Evolutionary conservation across 53 echinoderm and acorn worm species (phyloP).

Genomic region (Apostichopus leukothele): DNA sequence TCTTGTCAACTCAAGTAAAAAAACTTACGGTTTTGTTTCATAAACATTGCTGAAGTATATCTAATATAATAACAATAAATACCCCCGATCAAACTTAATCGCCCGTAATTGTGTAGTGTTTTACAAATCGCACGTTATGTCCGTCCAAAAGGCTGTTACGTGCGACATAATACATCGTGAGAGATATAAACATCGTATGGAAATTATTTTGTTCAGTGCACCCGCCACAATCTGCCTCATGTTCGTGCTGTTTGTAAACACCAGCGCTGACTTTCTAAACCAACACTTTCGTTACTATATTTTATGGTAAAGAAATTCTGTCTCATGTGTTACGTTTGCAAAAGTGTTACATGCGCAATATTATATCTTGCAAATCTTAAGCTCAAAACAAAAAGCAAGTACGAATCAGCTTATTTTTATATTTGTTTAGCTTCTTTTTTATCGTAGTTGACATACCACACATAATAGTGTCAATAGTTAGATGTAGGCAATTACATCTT

Average conservation of each 20-base stretch:
- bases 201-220: no score
- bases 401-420: neutral
- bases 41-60: neutral
- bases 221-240: no score
- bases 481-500: neutral
- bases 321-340: conserved; percentile 1
- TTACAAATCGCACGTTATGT: no score
- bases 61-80: no score
- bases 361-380: neutral
- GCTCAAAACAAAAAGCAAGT: neutral
- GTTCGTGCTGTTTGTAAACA: neutral
- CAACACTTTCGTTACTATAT: neutral
- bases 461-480: neutral
- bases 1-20: neutral
- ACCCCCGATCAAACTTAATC: no score
- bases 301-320: conserved; percentile 16
- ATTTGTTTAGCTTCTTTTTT: neutral
- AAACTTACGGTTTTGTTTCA: neutral
- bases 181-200: no score
- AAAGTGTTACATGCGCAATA: conserved; percentile 11
- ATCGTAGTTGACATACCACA: neutral
- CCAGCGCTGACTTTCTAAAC: neutral
- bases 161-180: no score
- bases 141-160: no score
- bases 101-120: no score